Evolutionary conservation across 2,797 vertebrate species (phyloP).

Genomic region (Coregonus ussuriensis): DNA sequence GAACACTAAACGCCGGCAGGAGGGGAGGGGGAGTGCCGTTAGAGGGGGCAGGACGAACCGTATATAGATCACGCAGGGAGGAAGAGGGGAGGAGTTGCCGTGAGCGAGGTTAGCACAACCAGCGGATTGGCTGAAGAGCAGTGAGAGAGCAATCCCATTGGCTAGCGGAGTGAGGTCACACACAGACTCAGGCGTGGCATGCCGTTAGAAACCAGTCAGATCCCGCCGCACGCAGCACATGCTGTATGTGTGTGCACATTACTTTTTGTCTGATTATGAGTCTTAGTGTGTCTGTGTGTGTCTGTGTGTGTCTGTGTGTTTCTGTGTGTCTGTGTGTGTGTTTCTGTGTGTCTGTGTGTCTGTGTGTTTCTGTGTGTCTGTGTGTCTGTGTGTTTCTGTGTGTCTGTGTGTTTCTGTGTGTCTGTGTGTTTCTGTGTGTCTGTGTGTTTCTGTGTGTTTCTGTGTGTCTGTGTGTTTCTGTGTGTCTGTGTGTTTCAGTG

Average conservation of each 20-base stretch:
- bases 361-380: too few species aligned
- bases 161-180: constrained; percentile 55
- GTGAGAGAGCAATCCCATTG: constrained; percentile 60
- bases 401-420: too few species aligned
- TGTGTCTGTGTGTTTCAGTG: neutral
- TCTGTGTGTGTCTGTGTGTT: constrained; percentile 10
- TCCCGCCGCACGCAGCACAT: constrained; percentile 58
- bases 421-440: too few species aligned
- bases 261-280: too few species aligned
- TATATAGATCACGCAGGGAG: constrained; percentile 39
- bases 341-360: too few species aligned
- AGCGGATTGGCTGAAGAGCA: constrained; percentile 38
- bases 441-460: too few species aligned
- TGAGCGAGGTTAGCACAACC: constrained; percentile 50
- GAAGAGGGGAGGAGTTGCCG: constrained; percentile 29
- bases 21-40: constrained; percentile 52
- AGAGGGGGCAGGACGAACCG: constrained; percentile 52
- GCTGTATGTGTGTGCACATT: constrained; percentile 25
- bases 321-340: too few species aligned
- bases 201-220: constrained; percentile 67
- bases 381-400: too few species aligned
- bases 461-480: neutral
- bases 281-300: too few species aligned
- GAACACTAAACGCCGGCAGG: constrained; percentile 29
- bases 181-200: constrained; percentile 67